phyloP scores from a whole-genome alignment of 2,888 invertebrate genomes.

The Elmis aenea region DNA sequence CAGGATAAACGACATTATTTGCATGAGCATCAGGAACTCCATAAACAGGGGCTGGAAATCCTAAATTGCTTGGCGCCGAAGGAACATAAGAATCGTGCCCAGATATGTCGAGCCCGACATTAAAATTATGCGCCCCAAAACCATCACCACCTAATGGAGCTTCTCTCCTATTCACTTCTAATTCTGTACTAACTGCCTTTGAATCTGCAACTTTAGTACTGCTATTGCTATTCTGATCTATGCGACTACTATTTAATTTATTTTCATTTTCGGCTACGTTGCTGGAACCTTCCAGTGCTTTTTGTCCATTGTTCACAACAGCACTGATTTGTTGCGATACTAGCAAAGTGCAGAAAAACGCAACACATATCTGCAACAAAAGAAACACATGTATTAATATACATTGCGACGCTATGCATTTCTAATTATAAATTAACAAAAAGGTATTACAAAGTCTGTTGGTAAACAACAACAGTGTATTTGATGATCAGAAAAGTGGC shows the following conservation, averaged over 20 bases:
- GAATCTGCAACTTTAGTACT: constrained; percentile 29
- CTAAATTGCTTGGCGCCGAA: constrained; percentile 43
- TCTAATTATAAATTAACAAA: no score
- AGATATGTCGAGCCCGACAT: constrained; percentile 54
- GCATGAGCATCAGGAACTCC: constrained; percentile 52
- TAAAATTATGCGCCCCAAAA: constrained; percentile 53
- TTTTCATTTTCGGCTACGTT: constrained; percentile 21
- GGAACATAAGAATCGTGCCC: constrained; percentile 36
- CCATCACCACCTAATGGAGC: constrained; percentile 40
- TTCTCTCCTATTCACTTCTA: constrained; percentile 40
- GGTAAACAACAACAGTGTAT: no score
- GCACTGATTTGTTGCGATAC: constrained; percentile 38
- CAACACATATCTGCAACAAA: constrained; percentile 32
- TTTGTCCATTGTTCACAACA: constrained; percentile 40
- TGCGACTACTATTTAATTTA: constrained; percentile 16
- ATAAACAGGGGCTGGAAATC: constrained; percentile 55
- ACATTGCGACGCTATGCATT: no score
- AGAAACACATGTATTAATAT: constrained; percentile 6
- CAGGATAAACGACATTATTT: constrained; percentile 46
- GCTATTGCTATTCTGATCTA: constrained; percentile 3
- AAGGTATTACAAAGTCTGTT: no score
- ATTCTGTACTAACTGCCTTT: constrained; percentile 35
- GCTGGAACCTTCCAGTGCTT: constrained; percentile 16
- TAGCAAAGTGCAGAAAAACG: constrained; percentile 33
- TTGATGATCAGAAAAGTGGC: neutral